These are phyloP conservation scores for Stenodema calcarata DNA, from an alignment of 2,888 invertebrate genomes.

Conservation along the genomic window DNA sequence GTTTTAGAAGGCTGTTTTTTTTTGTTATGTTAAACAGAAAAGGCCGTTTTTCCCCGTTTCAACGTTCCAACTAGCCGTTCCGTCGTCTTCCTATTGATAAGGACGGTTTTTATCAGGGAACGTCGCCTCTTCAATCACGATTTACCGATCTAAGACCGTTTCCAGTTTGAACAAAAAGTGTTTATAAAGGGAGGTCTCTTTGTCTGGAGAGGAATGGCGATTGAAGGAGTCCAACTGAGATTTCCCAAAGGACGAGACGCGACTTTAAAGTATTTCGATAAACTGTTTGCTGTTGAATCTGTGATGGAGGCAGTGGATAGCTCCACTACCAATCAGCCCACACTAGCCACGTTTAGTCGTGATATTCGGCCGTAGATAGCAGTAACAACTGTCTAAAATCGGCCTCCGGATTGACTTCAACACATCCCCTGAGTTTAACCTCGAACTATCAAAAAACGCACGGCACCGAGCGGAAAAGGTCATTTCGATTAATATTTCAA, in stretches of 20 bases:
- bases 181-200: neutral
- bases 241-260: neutral
- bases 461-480: too few relatives aligned
- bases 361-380: too few relatives aligned
- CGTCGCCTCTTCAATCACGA: neutral
- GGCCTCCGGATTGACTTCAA: too few relatives aligned
- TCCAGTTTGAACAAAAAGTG: neutral
- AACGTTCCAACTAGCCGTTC: neutral
- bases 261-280: neutral
- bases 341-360: too few relatives aligned
- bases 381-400: too few relatives aligned
- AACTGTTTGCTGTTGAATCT: neutral
- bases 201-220: neutral
- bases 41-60: neutral
- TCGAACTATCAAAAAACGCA: too few relatives aligned
- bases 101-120: neutral
- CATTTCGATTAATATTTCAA: too few relatives aligned
- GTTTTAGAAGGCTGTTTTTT: neutral
- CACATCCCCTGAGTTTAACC: too few relatives aligned
- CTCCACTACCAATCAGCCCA: too few relatives aligned
- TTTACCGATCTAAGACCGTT: neutral
- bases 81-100: constrained; percentile 1
- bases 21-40: neutral
- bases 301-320: too few relatives aligned
- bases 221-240: neutral